Percentiles rank a stretch among this genome's conserved stretches.
Evolutionary conservation across 1,140 invertebrate species (phyloP).

Genomic region (Pogonomyrmex barbatus): DNA sequence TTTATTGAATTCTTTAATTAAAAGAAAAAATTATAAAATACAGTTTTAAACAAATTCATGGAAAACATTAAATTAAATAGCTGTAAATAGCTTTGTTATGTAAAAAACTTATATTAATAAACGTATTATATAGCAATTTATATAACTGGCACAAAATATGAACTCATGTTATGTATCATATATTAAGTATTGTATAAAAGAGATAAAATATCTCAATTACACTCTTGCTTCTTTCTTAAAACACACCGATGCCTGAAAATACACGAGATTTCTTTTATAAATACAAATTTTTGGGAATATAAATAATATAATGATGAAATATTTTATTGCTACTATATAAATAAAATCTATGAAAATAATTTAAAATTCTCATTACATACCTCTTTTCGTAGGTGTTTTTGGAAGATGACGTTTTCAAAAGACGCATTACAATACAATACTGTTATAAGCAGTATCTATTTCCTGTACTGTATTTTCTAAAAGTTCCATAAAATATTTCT

Average conservation of each 20-base stretch:
- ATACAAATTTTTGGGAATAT: not conserved
- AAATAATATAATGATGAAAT: not conserved
- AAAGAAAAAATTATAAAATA: not conserved
- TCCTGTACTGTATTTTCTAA: constrained; percentile 73
- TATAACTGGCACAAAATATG: not conserved
- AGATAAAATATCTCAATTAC: not conserved
- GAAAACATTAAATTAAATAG: not conserved
- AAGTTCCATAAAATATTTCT: constrained; percentile 68
- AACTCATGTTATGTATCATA: not conserved
- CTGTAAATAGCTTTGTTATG: constrained; percentile 9
- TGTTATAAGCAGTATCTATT: constrained; percentile 74
- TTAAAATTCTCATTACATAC: constrained; percentile 40
- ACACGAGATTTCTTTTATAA: not conserved
- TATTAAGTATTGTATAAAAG: not conserved
- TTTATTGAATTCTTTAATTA: not conserved
- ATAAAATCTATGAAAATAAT: not conserved
- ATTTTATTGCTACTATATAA: not conserved
- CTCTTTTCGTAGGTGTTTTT: constrained; percentile 67
- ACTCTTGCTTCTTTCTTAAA: constrained; percentile 28
- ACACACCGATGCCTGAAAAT: constrained; percentile 70
- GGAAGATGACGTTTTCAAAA: constrained; percentile 60
- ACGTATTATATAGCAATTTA: not conserved
- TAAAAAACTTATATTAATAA: constrained; percentile 22
- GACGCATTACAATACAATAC: constrained; percentile 63
- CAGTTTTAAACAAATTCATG: constrained; percentile 16